Evolutionary conservation across 1,140 invertebrate genomes (phyloP).

Genomic region (Wasmannia auropunctata): DNA sequence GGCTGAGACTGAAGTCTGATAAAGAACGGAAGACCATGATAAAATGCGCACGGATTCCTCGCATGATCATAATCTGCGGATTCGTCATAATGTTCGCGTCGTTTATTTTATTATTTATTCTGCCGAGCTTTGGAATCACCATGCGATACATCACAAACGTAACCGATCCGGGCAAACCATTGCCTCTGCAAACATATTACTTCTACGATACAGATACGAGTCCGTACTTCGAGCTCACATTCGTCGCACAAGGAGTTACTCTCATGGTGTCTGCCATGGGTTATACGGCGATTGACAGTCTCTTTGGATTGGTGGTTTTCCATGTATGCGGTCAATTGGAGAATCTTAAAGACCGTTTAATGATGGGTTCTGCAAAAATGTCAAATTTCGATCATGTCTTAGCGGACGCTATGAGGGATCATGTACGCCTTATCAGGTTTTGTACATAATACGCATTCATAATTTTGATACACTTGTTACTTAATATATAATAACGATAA

Average conservation of each 20-base stretch:
- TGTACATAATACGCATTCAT: not conserved
- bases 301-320: conserved; percentile 42
- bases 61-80: not conserved
- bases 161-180: conserved; percentile 8
- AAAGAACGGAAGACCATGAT: not conserved
- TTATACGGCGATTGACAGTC: conserved; percentile 37
- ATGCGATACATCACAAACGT: conserved; percentile 7
- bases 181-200: conserved; percentile 48
- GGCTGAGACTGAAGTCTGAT: conserved; percentile 26
- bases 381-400: conserved; percentile 3
- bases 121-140: conserved; percentile 27
- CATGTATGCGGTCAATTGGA: conserved; percentile 40
- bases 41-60: conserved; percentile 19
- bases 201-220: conserved; percentile 10
- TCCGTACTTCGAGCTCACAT: conserved; percentile 48
- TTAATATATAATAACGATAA: not conserved
- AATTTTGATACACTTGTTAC: not conserved
- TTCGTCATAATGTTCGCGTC: not conserved
- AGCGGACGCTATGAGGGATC: not conserved
- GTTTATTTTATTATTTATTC: not conserved
- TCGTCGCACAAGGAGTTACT: not conserved
- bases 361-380: not conserved
- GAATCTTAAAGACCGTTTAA: conserved; percentile 13
- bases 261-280: conserved; percentile 7
- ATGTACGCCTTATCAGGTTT: conserved; percentile 53